phyloP scores from a whole-genome alignment of 2,888 invertebrate genomes.

The Sphaerophoria taeniata region DNA sequence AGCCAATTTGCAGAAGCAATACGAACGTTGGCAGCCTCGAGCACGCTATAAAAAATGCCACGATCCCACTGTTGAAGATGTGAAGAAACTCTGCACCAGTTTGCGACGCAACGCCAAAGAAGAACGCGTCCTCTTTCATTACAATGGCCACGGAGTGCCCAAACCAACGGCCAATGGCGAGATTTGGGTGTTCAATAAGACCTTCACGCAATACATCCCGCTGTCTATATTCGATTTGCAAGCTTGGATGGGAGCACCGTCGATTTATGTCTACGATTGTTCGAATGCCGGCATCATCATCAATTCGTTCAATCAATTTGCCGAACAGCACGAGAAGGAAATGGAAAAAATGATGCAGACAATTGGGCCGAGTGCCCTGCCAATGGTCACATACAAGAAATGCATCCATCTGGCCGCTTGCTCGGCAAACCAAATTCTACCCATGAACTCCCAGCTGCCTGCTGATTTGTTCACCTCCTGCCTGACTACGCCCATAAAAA shows the following conservation, averaged over 20 bases:
- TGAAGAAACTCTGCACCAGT: constrained; percentile 97
- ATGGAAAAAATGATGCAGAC: constrained; percentile 84
- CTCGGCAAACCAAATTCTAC: constrained; percentile 95
- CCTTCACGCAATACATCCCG: constrained; percentile 99
- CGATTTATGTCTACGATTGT: constrained; percentile 99
- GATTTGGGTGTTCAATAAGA: constrained; percentile 99
- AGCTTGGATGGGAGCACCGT: constrained; percentile 99
- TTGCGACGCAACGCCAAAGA: constrained; percentile 98
- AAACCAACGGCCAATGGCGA: constrained; percentile 99
- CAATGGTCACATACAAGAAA: constrained; percentile 87
- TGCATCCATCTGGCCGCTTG: constrained; percentile 99
- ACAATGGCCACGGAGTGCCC: constrained; percentile 99
- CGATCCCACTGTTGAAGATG: constrained; percentile 99
- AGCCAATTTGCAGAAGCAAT: constrained; percentile 95
- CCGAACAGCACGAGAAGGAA: constrained; percentile 94
- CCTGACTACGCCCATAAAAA: constrained; percentile 98
- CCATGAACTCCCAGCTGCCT: constrained; percentile 98
- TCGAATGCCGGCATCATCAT: constrained; percentile 99
- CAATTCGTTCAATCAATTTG: constrained; percentile 94
- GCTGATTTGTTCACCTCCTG: constrained; percentile 99
- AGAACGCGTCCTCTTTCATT: constrained; percentile 98
- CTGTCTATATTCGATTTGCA: constrained; percentile 99
- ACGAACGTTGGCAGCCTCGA: constrained; percentile 99
- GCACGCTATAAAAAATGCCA: constrained; percentile 98
- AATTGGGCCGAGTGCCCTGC: constrained; percentile 79